phyloP scores from a whole-genome alignment of 92 coral and sea anemone genomes.

The Heliopora coerulea region DNA sequence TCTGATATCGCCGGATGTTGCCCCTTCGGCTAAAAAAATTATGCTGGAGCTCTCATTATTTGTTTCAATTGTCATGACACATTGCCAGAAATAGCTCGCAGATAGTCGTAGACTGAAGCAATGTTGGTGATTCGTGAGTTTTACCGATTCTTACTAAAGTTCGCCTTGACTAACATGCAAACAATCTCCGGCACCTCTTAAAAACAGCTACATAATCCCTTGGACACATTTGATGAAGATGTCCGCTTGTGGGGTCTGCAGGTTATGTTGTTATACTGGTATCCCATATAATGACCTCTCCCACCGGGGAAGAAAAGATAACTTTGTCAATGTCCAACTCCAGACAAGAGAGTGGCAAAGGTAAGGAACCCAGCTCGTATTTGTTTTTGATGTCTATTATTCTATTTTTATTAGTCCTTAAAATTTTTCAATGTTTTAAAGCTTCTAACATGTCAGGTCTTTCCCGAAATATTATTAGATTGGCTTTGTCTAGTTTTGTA shows the following conservation, averaged over 20 bases:
- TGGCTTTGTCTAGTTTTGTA: no score
- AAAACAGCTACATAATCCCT: background rate
- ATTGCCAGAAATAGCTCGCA: background rate
- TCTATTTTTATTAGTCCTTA: no score
- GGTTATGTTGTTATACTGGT: background rate
- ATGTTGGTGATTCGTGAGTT: no score
- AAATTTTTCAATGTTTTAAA: no score
- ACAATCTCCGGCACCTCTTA: background rate
- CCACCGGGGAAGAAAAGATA: slow-evolving; percentile 22
- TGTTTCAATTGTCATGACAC: background rate
- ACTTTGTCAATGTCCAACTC: background rate
- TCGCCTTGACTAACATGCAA: no score
- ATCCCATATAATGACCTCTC: background rate
- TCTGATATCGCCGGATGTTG: slow-evolving; percentile 33
- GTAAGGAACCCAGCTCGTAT: background rate
- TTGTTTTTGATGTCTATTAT: background rate
- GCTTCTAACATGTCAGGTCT: no score
- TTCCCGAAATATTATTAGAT: no score
- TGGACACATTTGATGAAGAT: background rate
- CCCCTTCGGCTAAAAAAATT: slow-evolving; percentile 7
- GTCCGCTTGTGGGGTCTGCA: slow-evolving; percentile 9
- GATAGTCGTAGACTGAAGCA: background rate
- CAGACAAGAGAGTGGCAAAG: slow-evolving; percentile 18
- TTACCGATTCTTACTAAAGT: no score
- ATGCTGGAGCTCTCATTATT: slow-evolving; percentile 13